These are phyloP conservation scores for Calephelis perditalis DNA, from an alignment of 2,888 invertebrate genomes.

Conservation along the genomic window DNA sequence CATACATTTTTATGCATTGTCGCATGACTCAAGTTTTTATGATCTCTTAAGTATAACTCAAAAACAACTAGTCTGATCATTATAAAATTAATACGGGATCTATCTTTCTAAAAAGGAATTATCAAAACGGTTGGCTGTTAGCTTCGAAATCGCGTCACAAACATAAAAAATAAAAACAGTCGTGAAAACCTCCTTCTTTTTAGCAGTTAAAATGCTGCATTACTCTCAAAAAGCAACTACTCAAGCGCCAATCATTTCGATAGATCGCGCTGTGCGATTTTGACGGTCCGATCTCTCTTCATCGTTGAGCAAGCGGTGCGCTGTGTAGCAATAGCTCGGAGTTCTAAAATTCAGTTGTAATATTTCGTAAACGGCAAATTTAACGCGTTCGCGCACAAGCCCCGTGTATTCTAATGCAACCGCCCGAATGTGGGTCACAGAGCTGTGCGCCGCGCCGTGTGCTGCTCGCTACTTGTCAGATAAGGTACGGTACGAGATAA, in stretches of 20 bases:
- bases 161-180: too few species aligned
- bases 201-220: too few species aligned
- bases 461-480: constrained; percentile 36
- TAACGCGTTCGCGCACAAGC: constrained; percentile 65
- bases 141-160: too few species aligned
- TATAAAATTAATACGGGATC: too few species aligned
- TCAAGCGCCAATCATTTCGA: constrained; percentile 27
- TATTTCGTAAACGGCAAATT: constrained; percentile 75
- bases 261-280: constrained; percentile 44
- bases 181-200: too few species aligned
- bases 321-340: constrained; percentile 60
- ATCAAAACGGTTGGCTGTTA: too few species aligned
- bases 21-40: too few species aligned
- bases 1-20: too few species aligned
- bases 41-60: too few species aligned
- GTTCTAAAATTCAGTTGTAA: constrained; percentile 72
- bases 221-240: constrained; percentile 6
- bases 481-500: constrained; percentile 38
- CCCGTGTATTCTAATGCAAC: constrained; percentile 71
- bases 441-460: constrained; percentile 39
- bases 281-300: constrained; percentile 53
- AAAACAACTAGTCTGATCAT: too few species aligned
- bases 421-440: constrained; percentile 66
- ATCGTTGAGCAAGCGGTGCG: constrained; percentile 60
- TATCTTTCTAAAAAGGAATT: too few species aligned